Evolutionary conservation across 2,113 vertebrate genomes (phyloP).

Genomic region (Stigmatopora nigra): DNA sequence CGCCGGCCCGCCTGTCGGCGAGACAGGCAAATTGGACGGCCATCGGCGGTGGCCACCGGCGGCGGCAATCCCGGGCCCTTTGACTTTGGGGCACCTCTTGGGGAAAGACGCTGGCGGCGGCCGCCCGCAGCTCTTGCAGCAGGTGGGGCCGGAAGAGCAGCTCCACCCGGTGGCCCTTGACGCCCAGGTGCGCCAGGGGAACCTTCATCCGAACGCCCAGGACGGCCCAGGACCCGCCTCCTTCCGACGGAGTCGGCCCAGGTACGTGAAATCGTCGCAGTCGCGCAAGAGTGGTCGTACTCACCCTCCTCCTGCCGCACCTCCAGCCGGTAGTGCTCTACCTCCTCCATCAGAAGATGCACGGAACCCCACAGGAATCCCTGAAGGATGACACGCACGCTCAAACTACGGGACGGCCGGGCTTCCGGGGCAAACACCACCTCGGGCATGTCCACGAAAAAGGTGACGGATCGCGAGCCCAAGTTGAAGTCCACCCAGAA

Average conservation of each 20-base stretch:
- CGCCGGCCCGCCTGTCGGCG: background rate
- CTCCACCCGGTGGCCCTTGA: constrained; percentile 65
- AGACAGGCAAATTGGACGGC: too few relatives aligned
- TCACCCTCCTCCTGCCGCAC: constrained; percentile 24
- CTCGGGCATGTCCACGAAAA: constrained; percentile 77
- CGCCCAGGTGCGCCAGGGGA: constrained; percentile 57
- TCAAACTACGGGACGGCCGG: background rate
- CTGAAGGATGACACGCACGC: constrained; percentile 46
- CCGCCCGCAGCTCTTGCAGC: constrained; percentile 49
- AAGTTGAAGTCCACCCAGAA: constrained; percentile 94
- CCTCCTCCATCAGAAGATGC: constrained; percentile 64
- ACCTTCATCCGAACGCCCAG: constrained; percentile 63
- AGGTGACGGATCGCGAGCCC: constrained; percentile 77
- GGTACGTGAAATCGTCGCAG: too few relatives aligned
- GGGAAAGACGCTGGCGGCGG: constrained; percentile 57
- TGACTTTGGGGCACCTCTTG: background rate
- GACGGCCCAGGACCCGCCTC: constrained; percentile 38
- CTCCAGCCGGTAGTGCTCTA: constrained; percentile 64
- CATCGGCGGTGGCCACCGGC: too few relatives aligned
- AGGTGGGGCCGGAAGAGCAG: constrained; percentile 71
- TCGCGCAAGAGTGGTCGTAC: too few relatives aligned
- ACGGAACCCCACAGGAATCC: constrained; percentile 78
- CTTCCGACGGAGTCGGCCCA: constrained; percentile 41
- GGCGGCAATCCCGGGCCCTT: too few relatives aligned
- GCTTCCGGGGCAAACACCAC: constrained; percentile 41